Evolutionary conservation across 2,888 invertebrate genomes (phyloP), one percentile per base, ranked within the genome.

Genomic region (Lordiphosa fenestrarum): DNA sequence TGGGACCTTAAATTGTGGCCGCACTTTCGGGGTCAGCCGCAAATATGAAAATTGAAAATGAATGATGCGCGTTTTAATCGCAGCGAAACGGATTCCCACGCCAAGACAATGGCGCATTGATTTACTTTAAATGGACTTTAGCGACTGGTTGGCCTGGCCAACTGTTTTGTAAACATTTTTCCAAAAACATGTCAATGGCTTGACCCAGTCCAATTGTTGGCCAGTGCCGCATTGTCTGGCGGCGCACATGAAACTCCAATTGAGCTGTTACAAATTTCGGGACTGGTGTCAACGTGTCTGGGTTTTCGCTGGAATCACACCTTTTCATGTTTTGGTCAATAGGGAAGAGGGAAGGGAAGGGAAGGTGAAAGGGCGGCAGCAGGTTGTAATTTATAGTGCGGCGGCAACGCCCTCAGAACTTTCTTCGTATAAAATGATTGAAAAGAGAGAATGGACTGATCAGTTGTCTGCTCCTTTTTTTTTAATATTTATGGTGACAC

Each of bases 91-190:
- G 23, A 46, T 62, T 82, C 83, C 83, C 76, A 82, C 78, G 75
- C 66, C 73, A 61, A 63, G 54, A 53, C 72, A 58, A 52, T 46
- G 40, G 40, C 40, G 47, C 42, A 33, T 40, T 40, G 74, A 76
- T 73, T 78, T 82, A 66, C 56, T 71, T 71, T 64, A 72, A 82
- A 82, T 78, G 71, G 71, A 68, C 49, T 60, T 59, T 55, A 47
- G 53, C 61, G 49, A 58, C 58, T 73, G 74, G 65, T 68, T 62
- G 66, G 80, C 58, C 58, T 75, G 74, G 65, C 70, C 64, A 66
- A 81, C 77, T 87, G 78, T 87, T 86, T 86, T 73, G 81, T 84
- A 84, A 86, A 86, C 84, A 86, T 64, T 66, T 76, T 61, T 69
- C 69, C 64, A 82, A 80, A 78, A 84, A 71, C 71, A 70, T 72